Conservation (phyloP, 2,888 invertebrate genomes). For the Gari tellinella region DNA sequence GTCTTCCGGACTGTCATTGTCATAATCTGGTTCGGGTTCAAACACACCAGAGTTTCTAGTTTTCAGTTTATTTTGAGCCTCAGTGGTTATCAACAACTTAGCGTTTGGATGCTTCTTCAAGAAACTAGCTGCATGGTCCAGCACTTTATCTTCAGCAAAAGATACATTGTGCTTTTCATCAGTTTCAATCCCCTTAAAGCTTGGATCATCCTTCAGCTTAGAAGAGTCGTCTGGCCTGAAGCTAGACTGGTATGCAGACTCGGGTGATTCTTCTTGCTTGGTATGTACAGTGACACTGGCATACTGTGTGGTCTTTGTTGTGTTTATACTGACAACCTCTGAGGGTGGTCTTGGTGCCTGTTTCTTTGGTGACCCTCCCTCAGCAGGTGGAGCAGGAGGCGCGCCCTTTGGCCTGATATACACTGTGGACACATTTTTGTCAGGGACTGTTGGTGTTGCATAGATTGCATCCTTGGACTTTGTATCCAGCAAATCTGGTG, state of each 20-base stretch:
- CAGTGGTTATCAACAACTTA: constrained; percentile 75
- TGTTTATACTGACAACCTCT: constrained; percentile 75
- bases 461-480: constrained; percentile 42
- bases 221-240: constrained; percentile 90
- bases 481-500: constrained; percentile 70
- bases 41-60: constrained; percentile 63
- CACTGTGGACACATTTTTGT: constrained; percentile 44
- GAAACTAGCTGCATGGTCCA: constrained; percentile 75
- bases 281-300: constrained; percentile 63
- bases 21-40: constrained; percentile 77
- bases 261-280: constrained; percentile 39
- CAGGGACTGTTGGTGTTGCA: constrained; percentile 65
- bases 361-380: constrained; percentile 59
- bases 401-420: constrained; percentile 59
- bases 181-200: neutral
- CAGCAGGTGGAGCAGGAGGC: constrained; percentile 67
- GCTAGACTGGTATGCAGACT: constrained; percentile 87
- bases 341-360: constrained; percentile 71
- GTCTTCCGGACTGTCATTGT: constrained; percentile 60
- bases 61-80: constrained; percentile 65
- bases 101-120: constrained; percentile 80
- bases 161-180: constrained; percentile 65
- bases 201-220: constrained; percentile 87
- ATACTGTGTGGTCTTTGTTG: constrained; percentile 59
- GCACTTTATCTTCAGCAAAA: constrained; percentile 77